Evolutionary conservation across 2,888 invertebrate genomes (phyloP), one percentile per base, ranked within the genome.

Genomic region (Sarcophaga rosellei): DNA sequence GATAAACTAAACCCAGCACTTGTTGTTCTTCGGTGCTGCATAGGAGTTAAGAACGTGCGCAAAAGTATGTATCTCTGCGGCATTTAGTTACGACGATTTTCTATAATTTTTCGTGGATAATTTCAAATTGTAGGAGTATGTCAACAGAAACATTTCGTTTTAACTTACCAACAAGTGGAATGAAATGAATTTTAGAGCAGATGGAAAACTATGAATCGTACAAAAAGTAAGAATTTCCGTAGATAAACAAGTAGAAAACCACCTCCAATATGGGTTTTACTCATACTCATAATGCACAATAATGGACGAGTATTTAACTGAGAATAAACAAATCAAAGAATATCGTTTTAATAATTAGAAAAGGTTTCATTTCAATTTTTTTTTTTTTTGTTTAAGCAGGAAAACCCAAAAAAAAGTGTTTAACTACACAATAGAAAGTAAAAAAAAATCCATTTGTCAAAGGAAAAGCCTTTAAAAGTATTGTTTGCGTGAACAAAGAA

Each of bases 401-500:
- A 78, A 77, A 74, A 70, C n/a, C 21, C 44, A 17, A 61, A 17
- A 65, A 78, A 73, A 61, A 61, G 53, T 68, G 15, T 76, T 86
- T 80, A 72, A 61, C 15, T 35, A 47, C 17, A 69, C 21, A 63
- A 66, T 45, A 66, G 45, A 53, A 75, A 74, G 69, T 35, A 35
- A 17, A 47, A 69, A 76, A 73, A 61, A 76, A 20, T 10, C 15
- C 61, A 74, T 23, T 25, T 63, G 63, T 35, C 25, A 72, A 65
- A 72, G 63, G 59, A 63, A 17, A 57, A 53, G 4, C 5, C 20
- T 47, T 15, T 3, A 15, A 63, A 62, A 69, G 73, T 66, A 80
- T 80, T 83, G 73, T 80, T 86, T 80, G 80, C 73, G n/a, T 20
- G 17, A 61, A 84, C 44, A 84, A 75, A 77, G 53, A 77, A 77